Evolutionary conservation across 2,113 vertebrate species (phyloP), one percentile per base, ranked within the genome.

Genomic region (Oxyura jamaicensis): DNA sequence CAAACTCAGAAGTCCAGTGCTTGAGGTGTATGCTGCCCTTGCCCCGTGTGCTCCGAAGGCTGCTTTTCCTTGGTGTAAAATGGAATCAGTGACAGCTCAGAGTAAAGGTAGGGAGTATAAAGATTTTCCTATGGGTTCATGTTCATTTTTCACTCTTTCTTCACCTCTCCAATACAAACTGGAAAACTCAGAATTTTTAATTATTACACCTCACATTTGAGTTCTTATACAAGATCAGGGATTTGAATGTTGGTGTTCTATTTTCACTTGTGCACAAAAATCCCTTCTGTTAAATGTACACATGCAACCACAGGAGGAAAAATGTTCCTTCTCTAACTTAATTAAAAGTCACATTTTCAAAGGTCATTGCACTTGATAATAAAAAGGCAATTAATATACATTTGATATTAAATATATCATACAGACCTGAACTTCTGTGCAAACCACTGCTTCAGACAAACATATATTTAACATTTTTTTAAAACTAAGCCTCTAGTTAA

Each of bases 331-430:
- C 87, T 78, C 83, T 74, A 92, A 68, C 80, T 81, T 41, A 90
- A 69, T 66, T 93, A 88, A 92, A 94, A 96, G 83, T 96, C 86
- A 97, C 91, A 94, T 94, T 97, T 93, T 94, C 62, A 86, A 93
- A 94, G 81, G 90, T 91, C 96, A 97, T 97, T 97, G 95, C 94
- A 97, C 97, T 97, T 95, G 71, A 71, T 56, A 96, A 94, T 88
- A 94, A 94, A 96, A 97, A 97, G 87, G 87, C 74, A 96, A 90
- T 88, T 96, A 69, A 91, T 94, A 88, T 52, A 39, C 22, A 94
- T 86, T 91, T 80, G 56, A 80, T 82, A 90, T 90, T 94, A 96
- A 96, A 92, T 77, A 95, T 71, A 76, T 68, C 52, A n/a, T 91
- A 95, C 77, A 90, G 82, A 96, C 56, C 74, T 78, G 90, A 95